Conservation (phyloP, 2,888 invertebrate genomes). For the Pemphredon lugubris region DNA sequence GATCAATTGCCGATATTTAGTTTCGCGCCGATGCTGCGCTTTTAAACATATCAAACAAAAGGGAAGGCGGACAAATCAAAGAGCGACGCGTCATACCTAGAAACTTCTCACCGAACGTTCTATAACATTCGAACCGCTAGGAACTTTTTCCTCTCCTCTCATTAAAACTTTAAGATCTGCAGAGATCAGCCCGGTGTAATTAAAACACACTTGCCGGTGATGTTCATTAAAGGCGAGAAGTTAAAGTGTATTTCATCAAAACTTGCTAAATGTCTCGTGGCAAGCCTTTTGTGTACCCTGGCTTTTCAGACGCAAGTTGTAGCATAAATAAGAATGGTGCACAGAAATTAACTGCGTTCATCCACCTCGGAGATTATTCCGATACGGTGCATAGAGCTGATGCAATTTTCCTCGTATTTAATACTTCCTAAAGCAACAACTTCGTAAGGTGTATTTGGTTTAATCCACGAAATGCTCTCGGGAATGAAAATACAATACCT, state of each 20-base stretch:
- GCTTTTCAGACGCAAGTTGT: slow-evolving; percentile 23
- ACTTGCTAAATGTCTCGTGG: slow-evolving; percentile 48
- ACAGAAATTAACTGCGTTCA: slow-evolving; percentile 3
- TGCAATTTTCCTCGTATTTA: background rate
- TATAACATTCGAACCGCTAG: slow-evolving; percentile 29
- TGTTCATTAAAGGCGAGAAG: slow-evolving; percentile 54
- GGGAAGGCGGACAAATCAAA: no score
- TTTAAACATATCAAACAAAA: no score
- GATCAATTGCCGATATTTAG: no score
- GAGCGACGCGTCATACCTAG: no score
- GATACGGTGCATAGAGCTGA: slow-evolving; percentile 1
- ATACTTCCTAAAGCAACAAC: background rate
- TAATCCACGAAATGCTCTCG: no score
- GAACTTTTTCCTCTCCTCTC: slow-evolving; percentile 33
- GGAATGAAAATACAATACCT: no score
- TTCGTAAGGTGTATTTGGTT: background rate
- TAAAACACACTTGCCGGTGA: slow-evolving; percentile 53
- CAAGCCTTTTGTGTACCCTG: slow-evolving; percentile 27
- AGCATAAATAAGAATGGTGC: slow-evolving; percentile 28
- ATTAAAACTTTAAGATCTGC: slow-evolving; percentile 51
- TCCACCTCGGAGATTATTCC: background rate
- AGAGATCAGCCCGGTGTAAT: slow-evolving; percentile 47
- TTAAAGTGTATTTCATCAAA: slow-evolving; percentile 59
- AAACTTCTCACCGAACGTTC: slow-evolving; percentile 26
- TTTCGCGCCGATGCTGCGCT: no score